These are phyloP conservation scores for Eristalis intricaria DNA, from an alignment of 2,888 invertebrate species.

Conservation along the genomic window DNA sequence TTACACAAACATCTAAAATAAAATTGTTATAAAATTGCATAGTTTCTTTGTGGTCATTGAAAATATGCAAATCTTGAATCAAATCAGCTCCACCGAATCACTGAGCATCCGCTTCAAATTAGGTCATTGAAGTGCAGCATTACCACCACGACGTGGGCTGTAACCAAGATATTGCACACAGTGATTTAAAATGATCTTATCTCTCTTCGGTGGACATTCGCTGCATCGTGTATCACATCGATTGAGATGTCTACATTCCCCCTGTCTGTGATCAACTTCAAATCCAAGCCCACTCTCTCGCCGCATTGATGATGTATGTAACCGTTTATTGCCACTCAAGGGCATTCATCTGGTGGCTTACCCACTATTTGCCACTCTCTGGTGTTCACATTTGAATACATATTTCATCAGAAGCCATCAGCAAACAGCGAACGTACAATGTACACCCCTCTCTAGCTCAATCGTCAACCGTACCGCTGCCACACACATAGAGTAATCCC, in stretches of 20 bases:
- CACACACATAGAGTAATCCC: neutral
- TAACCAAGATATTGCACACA: too few relatives aligned
- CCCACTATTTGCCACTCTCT: neutral
- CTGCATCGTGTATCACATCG: neutral
- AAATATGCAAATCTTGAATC: too few relatives aligned
- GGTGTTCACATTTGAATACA: neutral
- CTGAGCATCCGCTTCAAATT: too few relatives aligned
- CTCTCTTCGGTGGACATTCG: neutral
- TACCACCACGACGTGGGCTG: too few relatives aligned
- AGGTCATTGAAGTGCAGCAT: too few relatives aligned
- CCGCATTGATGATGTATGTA: neutral
- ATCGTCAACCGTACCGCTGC: neutral
- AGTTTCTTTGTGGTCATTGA: too few relatives aligned
- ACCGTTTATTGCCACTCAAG: neutral
- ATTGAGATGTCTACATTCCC: neutral
- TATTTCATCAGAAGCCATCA: neutral
- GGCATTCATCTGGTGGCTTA: neutral
- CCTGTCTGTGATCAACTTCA: neutral
- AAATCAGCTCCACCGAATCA: too few relatives aligned
- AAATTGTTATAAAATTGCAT: too few relatives aligned
- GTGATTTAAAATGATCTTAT: neutral
- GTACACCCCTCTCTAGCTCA: neutral
- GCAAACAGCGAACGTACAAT: neutral
- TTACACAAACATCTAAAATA: too few relatives aligned
- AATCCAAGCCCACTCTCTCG: neutral